Evolutionary conservation across 2,888 invertebrate genomes (phyloP).

Genomic region (Pandemis corylana): DNA sequence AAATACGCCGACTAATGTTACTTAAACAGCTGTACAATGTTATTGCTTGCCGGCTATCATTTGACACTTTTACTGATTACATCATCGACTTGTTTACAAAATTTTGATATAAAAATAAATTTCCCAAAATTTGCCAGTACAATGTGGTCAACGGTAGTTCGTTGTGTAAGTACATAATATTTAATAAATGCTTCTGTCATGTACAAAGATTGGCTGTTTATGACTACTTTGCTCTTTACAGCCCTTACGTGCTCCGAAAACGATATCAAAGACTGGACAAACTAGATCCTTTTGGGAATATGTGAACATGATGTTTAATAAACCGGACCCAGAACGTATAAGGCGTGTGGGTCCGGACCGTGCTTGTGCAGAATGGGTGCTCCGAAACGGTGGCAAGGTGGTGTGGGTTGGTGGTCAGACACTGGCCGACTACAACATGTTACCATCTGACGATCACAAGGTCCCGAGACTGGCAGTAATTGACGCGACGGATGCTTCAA

Average conservation of each 20-base stretch:
- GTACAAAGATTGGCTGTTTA: not conserved
- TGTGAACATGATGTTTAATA: constrained; percentile 87
- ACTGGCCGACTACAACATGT: constrained; percentile 88
- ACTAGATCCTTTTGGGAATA: constrained; percentile 78
- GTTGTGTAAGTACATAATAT: constrained; percentile 13
- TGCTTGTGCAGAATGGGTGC: constrained; percentile 97
- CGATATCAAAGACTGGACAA: constrained; percentile 54
- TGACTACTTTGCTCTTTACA: constrained; percentile 8
- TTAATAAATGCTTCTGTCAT: not conserved
- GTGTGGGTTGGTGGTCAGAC: constrained; percentile 87
- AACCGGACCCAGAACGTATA: constrained; percentile 88
- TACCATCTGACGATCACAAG: constrained; percentile 85
- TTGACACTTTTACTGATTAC: constrained; percentile 2
- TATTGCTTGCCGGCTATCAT: not conserved
- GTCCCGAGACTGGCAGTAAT: constrained; percentile 87
- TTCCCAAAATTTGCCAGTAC: not conserved
- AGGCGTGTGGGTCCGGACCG: constrained; percentile 93
- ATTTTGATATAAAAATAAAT: not conserved
- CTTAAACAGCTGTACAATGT: no score
- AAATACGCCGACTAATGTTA: no score
- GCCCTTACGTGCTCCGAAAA: constrained; percentile 41
- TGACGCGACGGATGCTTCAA: constrained; percentile 91
- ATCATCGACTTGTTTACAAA: constrained; percentile 2
- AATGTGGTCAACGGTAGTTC: constrained; percentile 21
- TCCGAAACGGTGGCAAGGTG: constrained; percentile 94